Evolutionary conservation across 2,888 invertebrate species (phyloP).

Genomic region (Drosophila quinaria): DNA sequence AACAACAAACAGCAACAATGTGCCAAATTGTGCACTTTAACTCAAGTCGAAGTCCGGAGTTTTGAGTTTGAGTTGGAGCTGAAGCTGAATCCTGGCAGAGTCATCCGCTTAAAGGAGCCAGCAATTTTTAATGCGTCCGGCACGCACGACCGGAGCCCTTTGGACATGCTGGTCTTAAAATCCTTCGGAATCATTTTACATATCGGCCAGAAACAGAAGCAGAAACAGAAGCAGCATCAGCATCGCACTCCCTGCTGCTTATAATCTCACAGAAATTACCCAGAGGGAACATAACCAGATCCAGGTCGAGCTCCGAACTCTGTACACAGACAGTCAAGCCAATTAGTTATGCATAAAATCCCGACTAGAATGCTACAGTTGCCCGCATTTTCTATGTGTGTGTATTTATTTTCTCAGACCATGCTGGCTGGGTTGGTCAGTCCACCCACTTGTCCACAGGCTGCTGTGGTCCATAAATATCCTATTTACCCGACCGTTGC

Average conservation of each 20-base stretch:
- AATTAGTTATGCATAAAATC: slow-evolving; percentile 79
- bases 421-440: slow-evolving; percentile 1
- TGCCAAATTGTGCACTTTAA: slow-evolving; percentile 76
- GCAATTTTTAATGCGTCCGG: slow-evolving; percentile 65
- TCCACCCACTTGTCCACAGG: slow-evolving; percentile 38
- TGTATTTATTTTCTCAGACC: slow-evolving; percentile 43
- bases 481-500: slow-evolving; percentile 46
- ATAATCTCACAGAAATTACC: slow-evolving; percentile 42
- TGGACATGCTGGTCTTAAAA: slow-evolving; percentile 32
- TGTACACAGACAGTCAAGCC: slow-evolving; percentile 63
- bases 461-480: slow-evolving; percentile 68
- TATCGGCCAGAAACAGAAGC: slow-evolving; percentile 39
- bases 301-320: slow-evolving; percentile 13
- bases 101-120: slow-evolving; percentile 64
- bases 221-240: slow-evolving; percentile 3
- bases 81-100: background rate
- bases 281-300: slow-evolving; percentile 23
- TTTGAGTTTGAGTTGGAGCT: background rate
- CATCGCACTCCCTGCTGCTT: slow-evolving; percentile 20
- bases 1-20: slow-evolving; percentile 61
- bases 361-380: slow-evolving; percentile 54
- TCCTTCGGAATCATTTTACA: slow-evolving; percentile 35
- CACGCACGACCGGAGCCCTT: slow-evolving; percentile 58
- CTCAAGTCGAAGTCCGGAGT: slow-evolving; percentile 45
- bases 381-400: slow-evolving; percentile 51